A percentile compares a stretch with the other conserved stretches of the same genome.
phyloP scores from a whole-genome alignment of 2,888 invertebrate species.

The Ischnus inquisitorius region DNA sequence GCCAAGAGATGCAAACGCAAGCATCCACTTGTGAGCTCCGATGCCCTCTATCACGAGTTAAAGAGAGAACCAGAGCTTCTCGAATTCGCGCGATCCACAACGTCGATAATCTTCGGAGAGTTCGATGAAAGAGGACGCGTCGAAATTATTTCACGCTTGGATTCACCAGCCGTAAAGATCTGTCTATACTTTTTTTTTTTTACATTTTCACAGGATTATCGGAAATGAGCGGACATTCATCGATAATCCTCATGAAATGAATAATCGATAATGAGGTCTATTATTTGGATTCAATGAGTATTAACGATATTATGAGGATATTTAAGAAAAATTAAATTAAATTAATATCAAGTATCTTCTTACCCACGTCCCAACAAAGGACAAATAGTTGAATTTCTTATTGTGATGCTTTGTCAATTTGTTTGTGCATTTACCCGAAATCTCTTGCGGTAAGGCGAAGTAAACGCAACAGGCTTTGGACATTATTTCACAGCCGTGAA shows the following conservation, averaged over 20 bases:
- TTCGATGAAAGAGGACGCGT: constrained; percentile 11
- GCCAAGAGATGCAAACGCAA: constrained; percentile 59
- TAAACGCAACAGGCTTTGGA: not conserved
- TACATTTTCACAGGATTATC: not conserved
- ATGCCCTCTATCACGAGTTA: not conserved
- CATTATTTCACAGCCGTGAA: constrained; percentile 19
- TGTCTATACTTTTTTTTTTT: not conserved
- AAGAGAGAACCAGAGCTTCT: constrained; percentile 16
- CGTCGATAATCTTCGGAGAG: constrained; percentile 29
- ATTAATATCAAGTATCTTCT: too few relatives aligned
- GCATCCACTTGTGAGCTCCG: constrained; percentile 38
- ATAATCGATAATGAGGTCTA: not conserved
- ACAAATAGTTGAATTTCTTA: too few relatives aligned
- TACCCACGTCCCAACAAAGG: too few relatives aligned
- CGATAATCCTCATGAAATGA: too few relatives aligned
- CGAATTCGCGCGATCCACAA: constrained; percentile 24
- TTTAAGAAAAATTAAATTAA: too few relatives aligned
- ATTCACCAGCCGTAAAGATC: not conserved
- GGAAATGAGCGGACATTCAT: too few relatives aligned
- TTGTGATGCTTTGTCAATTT: too few relatives aligned
- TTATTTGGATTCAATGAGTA: too few relatives aligned
- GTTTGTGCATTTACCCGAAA: not conserved
- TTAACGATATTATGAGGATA: too few relatives aligned
- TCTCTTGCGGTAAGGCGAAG: not conserved
- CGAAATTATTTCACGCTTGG: constrained; percentile 6